Conservation (phyloP, 2,797 vertebrate species). For the Gorsachius magnificus region DNA sequence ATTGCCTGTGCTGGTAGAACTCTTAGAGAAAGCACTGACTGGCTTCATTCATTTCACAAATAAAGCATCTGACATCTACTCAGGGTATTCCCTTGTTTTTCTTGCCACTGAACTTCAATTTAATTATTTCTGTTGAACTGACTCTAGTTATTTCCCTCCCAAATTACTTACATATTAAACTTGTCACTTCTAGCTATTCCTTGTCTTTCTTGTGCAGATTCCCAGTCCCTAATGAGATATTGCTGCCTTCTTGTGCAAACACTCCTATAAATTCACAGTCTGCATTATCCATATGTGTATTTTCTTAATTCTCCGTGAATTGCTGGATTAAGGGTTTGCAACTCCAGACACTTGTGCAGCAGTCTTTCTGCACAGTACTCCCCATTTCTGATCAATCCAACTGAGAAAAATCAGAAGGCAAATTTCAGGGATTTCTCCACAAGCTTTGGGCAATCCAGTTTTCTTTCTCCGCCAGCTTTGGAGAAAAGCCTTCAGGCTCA, state of each 20-base stretch:
- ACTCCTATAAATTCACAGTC: not conserved
- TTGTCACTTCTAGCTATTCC: conserved; percentile 28
- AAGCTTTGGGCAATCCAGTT: not conserved
- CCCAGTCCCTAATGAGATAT: conserved; percentile 19
- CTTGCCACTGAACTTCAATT: conserved; percentile 8
- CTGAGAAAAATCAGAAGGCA: not conserved
- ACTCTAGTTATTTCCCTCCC: not conserved
- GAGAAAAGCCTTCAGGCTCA: not conserved
- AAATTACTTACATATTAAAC: conserved; percentile 15
- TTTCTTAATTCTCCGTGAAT: conserved; percentile 26
- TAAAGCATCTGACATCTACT: not conserved
- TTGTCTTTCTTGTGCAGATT: conserved; percentile 4
- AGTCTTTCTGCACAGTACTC: not conserved
- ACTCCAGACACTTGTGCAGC: not conserved
- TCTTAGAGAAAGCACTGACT: not conserved
- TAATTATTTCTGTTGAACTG: conserved; percentile 33
- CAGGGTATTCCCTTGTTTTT: conserved; percentile 18
- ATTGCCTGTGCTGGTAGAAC: not conserved
- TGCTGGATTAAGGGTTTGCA: conserved; percentile 5
- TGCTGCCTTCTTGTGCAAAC: not conserved
- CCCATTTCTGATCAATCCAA: not conserved
- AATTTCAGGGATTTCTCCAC: not conserved
- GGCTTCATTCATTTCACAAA: not conserved
- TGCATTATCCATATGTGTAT: not conserved
- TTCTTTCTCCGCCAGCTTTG: not conserved